Base-by-base conservation (phyloP, 2,797 vertebrate genomes). In the Cirrhinus mrigala region DNA sequence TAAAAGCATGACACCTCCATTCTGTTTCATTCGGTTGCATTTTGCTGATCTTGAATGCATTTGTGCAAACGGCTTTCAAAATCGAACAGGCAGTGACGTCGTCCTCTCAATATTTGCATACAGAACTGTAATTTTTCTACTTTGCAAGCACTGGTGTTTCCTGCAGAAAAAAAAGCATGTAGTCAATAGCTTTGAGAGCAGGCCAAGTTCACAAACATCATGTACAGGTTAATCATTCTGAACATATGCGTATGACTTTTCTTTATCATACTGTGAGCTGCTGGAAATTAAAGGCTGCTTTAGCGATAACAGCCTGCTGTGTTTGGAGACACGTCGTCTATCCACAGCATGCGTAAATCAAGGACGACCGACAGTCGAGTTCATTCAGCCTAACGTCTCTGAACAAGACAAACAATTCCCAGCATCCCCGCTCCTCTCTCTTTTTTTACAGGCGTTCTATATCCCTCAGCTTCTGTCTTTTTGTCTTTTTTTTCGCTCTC, bases 401-500 rank as follows among this genome's bases (percentile, higher is more conserved):
- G 48, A 70, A 83, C 81, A 83, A 78, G 74, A 78, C 62, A 69
- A 60, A 78, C 60, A 68, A 77, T 81, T 70, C 60, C 37, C 84
- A 60, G 56, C 69, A 44, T 40, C 79, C 82, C 84, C 27, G 58
- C 77, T 74, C 56, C 9, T 70, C 66, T 80, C 69, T 54, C 46
- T 62, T 54, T 33, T 76, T 84, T 78, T 68, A 78, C 66, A 71
- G 74, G 69, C 85, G 60, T 81, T 83, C 77, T 74, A 70, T 81
- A 78, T 86, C 56, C 77, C 48, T 56, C 74, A 62, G 54, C 85
- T 73, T 85, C 76, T 84, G 79, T 83, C 78, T 81, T 77, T 56
- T 88, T 75, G 58, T 89, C 48, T 37, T 69, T 68, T 68, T 73
- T 87, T 87, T 76, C 68, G 1, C 88, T 89, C 88, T 92, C 86